phyloP scores from a whole-genome alignment of 1,140 invertebrate species.

The Trichonephila inaurata region DNA sequence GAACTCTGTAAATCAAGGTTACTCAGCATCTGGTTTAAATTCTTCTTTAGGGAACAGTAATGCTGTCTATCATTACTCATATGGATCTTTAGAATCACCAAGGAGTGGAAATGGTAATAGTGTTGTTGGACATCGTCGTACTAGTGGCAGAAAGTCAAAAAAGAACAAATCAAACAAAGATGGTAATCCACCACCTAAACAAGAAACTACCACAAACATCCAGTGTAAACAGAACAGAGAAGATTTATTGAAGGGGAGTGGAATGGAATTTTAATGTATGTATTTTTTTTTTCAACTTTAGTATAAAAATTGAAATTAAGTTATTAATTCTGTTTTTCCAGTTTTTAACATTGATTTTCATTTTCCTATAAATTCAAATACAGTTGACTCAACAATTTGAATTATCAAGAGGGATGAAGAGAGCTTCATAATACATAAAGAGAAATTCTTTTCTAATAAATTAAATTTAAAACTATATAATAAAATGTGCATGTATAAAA shows the following conservation, averaged over 20 bases:
- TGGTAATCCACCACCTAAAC: conserved; percentile 78
- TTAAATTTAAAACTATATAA: too few relatives aligned
- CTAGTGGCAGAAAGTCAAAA: conserved; percentile 77
- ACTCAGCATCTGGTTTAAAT: conserved; percentile 37
- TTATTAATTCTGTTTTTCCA: background rate
- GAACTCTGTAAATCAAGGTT: conserved; percentile 75
- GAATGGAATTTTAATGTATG: conserved; percentile 78
- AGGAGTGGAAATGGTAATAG: conserved; percentile 66
- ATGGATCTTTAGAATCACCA: conserved; percentile 57
- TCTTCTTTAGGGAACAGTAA: conserved; percentile 72
- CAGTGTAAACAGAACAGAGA: conserved; percentile 79
- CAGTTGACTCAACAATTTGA: too few relatives aligned
- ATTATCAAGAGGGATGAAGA: too few relatives aligned
- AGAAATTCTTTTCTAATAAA: too few relatives aligned
- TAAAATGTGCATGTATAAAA: too few relatives aligned
- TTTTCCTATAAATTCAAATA: background rate
- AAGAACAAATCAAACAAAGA: conserved; percentile 79
- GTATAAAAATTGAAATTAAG: background rate
- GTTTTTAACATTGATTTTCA: background rate
- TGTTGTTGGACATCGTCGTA: conserved; percentile 32
- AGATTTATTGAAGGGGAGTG: conserved; percentile 78
- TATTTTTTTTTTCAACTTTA: background rate
- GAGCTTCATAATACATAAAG: too few relatives aligned
- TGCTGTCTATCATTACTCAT: conserved; percentile 70
- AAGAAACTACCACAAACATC: conserved; percentile 79